These are phyloP conservation scores for Tineola bisselliella DNA, from an alignment of 2,888 invertebrate genomes.

Conservation along the genomic window DNA sequence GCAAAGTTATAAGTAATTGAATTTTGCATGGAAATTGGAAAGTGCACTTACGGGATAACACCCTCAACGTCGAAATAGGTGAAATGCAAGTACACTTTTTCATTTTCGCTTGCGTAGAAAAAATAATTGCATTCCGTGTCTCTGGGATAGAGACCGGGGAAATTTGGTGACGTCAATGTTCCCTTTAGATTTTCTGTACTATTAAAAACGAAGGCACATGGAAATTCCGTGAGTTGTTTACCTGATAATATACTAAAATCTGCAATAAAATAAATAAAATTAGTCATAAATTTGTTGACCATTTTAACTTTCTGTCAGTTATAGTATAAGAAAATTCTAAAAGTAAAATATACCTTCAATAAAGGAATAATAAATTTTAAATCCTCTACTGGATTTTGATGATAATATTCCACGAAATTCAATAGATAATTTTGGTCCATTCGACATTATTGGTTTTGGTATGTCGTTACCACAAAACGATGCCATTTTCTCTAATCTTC, in stretches of 20 bases:
- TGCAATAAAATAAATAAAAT: constrained; percentile 39
- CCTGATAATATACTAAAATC: constrained; percentile 90
- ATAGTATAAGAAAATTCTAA: background rate
- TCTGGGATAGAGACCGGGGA: constrained; percentile 88
- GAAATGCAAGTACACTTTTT: constrained; percentile 84
- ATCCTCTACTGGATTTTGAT: constrained; percentile 82
- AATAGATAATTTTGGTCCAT: constrained; percentile 83
- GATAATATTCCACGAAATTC: constrained; percentile 84
- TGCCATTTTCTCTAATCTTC: constrained; percentile 86
- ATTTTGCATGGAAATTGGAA: background rate
- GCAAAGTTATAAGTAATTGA: background rate
- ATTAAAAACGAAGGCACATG: constrained; percentile 90
- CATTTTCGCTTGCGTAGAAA: constrained; percentile 81
- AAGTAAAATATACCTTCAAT: constrained; percentile 77
- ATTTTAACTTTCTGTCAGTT: too few species aligned
- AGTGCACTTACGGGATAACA: constrained; percentile 82
- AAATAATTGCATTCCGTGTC: constrained; percentile 93
- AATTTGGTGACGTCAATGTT: constrained; percentile 87
- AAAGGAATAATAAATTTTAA: constrained; percentile 88
- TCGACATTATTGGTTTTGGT: constrained; percentile 93
- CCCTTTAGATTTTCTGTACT: constrained; percentile 81
- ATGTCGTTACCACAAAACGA: constrained; percentile 85
- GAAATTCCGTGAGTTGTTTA: constrained; percentile 76
- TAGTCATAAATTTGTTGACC: too few species aligned
- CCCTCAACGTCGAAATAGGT: constrained; percentile 95